Conservation (phyloP, 2,113 vertebrate genomes). For the Takifugu bimaculatus region DNA sequence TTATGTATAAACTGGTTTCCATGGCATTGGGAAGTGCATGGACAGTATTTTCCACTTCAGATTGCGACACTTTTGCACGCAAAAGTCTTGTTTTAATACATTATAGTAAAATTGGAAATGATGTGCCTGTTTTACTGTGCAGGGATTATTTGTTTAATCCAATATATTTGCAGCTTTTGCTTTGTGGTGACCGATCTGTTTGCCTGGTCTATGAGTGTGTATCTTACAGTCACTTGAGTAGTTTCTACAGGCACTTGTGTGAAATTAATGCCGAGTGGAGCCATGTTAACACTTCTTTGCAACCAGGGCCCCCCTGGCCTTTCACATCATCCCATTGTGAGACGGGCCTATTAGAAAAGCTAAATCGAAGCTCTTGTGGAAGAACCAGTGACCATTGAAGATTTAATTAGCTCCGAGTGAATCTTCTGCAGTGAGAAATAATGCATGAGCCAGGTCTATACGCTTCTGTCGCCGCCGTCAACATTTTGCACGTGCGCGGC, state of each 20-base stretch:
- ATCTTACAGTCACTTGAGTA: not conserved
- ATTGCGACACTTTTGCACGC: too few species aligned
- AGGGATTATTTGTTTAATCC: too few species aligned
- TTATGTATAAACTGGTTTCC: not conserved
- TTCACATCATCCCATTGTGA: constrained; percentile 11
- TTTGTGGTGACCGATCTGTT: not conserved
- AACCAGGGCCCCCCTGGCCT: constrained; percentile 2
- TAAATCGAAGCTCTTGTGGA: constrained; percentile 4
- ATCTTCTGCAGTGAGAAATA: constrained; percentile 42
- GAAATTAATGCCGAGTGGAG: constrained; percentile 5
- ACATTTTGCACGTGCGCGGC: constrained; percentile 40
- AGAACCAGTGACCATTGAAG: not conserved
- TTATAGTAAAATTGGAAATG: too few species aligned
- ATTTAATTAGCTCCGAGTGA: constrained; percentile 16
- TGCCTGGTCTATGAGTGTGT: not conserved
- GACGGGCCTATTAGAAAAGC: constrained; percentile 1
- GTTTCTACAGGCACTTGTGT: constrained; percentile 7
- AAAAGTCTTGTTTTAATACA: too few species aligned
- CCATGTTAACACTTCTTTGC: not conserved
- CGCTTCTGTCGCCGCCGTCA: constrained; percentile 24
- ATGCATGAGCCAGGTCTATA: constrained; percentile 42
- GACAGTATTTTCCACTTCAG: too few species aligned
- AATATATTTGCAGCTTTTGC: too few species aligned
- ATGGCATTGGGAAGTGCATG: too few species aligned
- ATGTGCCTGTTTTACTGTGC: too few species aligned